phyloP scores from a whole-genome alignment of 1,140 invertebrate genomes.

The Dendrolimus punctatus region DNA sequence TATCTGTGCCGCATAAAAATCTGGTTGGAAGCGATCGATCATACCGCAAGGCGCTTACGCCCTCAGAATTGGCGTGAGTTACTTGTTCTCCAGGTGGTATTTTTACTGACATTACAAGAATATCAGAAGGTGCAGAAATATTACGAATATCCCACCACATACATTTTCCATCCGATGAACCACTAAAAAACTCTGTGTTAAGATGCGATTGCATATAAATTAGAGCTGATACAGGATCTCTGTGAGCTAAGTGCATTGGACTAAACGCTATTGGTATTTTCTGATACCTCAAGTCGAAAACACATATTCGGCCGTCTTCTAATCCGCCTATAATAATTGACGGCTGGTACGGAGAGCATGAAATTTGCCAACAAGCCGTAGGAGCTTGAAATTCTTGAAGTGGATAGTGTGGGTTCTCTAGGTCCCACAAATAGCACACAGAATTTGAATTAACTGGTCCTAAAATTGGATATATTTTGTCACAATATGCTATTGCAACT shows the following conservation, averaged over 20 bases:
- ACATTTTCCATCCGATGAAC: constrained; percentile 86
- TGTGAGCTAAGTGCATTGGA: constrained; percentile 76
- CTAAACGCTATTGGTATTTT: constrained; percentile 68
- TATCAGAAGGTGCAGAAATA: constrained; percentile 80
- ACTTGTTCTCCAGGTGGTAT: constrained; percentile 74
- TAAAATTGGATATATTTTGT: constrained; percentile 76
- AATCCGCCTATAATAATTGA: constrained; percentile 85
- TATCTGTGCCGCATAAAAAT: constrained; percentile 77
- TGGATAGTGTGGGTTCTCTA: constrained; percentile 85
- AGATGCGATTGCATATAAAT: constrained; percentile 84
- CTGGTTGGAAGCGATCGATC: constrained; percentile 89
- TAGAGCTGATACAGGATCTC: constrained; percentile 78
- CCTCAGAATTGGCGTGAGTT: constrained; percentile 75
- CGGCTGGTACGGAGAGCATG: constrained; percentile 88
- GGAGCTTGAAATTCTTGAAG: constrained; percentile 76
- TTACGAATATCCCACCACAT: constrained; percentile 89
- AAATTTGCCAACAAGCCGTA: constrained; percentile 79
- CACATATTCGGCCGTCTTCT: constrained; percentile 84
- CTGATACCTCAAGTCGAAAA: constrained; percentile 81
- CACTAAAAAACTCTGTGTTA: constrained; percentile 88
- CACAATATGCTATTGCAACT: constrained; percentile 85
- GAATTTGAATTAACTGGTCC: constrained; percentile 73
- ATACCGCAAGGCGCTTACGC: constrained; percentile 84
- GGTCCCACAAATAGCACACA: constrained; percentile 80
- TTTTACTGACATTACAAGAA: constrained; percentile 75